Percentiles rank a stretch among this genome's conserved stretches.
These are phyloP conservation scores for Spilosoma lubricipeda DNA, from an alignment of 2,888 invertebrate species.

Conservation along the genomic window DNA sequence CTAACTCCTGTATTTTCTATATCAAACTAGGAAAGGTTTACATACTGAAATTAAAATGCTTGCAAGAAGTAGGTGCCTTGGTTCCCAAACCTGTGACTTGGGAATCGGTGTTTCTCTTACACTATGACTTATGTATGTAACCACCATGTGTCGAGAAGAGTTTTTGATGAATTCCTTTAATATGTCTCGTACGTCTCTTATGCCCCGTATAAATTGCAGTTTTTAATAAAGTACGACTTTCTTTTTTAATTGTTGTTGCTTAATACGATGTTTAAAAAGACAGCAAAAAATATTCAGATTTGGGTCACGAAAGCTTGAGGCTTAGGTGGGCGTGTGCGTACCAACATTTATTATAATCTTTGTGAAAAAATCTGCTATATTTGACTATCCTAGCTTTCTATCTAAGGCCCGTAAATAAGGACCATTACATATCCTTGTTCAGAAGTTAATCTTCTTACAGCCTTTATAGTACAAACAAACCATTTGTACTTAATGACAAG, in stretches of 20 bases:
- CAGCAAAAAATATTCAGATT: not conserved
- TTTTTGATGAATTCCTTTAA: too few relatives aligned
- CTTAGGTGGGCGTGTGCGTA: not conserved
- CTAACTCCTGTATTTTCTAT: too few relatives aligned
- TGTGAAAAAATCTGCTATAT: not conserved
- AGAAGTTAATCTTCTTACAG: slow-evolving; percentile 14
- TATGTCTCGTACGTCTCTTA: too few relatives aligned
- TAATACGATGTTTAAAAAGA: not conserved
- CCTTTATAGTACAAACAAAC: slow-evolving; percentile 26
- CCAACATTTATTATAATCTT: not conserved
- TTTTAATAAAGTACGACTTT: not conserved
- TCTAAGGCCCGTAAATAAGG: not conserved
- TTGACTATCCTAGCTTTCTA: not conserved
- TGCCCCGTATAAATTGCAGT: too few relatives aligned
- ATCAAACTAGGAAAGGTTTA: too few relatives aligned
- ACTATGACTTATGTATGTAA: too few relatives aligned
- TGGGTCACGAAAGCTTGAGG: not conserved
- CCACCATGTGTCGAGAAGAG: too few relatives aligned
- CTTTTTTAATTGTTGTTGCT: too few relatives aligned
- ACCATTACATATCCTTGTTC: slow-evolving; percentile 1
- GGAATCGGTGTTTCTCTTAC: too few relatives aligned
- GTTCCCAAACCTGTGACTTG: too few relatives aligned
- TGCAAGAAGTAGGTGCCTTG: too few relatives aligned
- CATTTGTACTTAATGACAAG: slow-evolving; percentile 19
- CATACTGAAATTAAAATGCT: too few relatives aligned